Evolutionary conservation across 2,888 invertebrate species (phyloP), one percentile per base, ranked within the genome.

Genomic region (Apamea crenata): DNA sequence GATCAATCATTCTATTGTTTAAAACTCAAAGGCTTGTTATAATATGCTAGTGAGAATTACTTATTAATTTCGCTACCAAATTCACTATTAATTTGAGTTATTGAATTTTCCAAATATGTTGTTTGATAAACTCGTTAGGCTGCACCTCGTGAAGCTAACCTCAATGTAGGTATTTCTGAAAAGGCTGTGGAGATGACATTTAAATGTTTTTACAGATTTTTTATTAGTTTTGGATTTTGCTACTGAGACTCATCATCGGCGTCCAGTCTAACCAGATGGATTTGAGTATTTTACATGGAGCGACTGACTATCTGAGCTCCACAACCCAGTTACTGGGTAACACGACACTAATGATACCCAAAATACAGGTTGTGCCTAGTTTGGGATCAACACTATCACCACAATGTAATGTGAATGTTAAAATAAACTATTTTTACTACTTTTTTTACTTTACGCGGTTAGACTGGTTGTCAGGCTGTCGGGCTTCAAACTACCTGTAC

Each of bases 1-100:
- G 6, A 81, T 80, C 61, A 74, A 53, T 80, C 74, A 53, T 18
- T 6, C 25, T 61, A 53, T 81, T 81, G 80, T 81, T 74, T 68
- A 53, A 80, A 79, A 53, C 32, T 61, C 50, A 44, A 3, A 25
- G 25, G n/a, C 32, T 50, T 68, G 56, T 56, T 25, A 56, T 56
- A 56, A n/a, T 56, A 59, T 5, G 61, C 29, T 36, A 36, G 16
- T 25, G 25, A 36, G 8, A 56, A 56, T 47, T 25, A n/a, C 25
- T 47, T 67, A 36, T 56, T 21, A 80, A 56, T 79, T 66, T 53
- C 2, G 21, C 6, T 53, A 36, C 21, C 3, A 68, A 53, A 61
- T 73, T 73, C 21, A 40, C 16, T 59, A 50, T 21, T 29, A 53
- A 65, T 47, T 1, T 65, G 14, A 6, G 29, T 25, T 36, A 80